Evolutionary conservation across 2,888 invertebrate genomes (phyloP).

Genomic region (Odontomyia ornata): DNA sequence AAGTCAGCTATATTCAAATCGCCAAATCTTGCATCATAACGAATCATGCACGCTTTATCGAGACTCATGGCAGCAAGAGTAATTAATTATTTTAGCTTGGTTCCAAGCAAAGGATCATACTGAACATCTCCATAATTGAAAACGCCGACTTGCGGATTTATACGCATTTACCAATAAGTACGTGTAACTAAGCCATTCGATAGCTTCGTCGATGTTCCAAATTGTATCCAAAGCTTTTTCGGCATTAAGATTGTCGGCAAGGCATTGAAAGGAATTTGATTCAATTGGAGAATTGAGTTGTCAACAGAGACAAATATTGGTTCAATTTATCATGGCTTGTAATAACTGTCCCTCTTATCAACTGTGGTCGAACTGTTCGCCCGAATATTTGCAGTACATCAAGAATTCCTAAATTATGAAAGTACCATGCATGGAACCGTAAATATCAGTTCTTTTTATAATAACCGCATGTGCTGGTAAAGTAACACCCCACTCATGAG

Average conservation of each 20-base stretch:
- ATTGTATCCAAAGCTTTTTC: conserved; percentile 98
- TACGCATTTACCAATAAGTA: conserved; percentile 92
- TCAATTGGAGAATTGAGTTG: conserved; percentile 98
- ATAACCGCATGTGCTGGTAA: conserved; percentile 98
- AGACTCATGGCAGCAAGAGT: conserved; percentile 82
- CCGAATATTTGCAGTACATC: conserved; percentile 99
- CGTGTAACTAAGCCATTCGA: conserved; percentile 97
- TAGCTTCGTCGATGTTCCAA: conserved; percentile 93
- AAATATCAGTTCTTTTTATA: conserved; percentile 82
- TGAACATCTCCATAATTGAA: conserved; percentile 70
- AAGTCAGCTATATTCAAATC: conserved; percentile 83
- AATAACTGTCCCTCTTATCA: conserved; percentile 94
- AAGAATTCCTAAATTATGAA: conserved; percentile 96
- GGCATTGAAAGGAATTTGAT: conserved; percentile 89
- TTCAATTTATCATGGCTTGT: conserved; percentile 91
- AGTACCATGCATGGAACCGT: conserved; percentile 92
- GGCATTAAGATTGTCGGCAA: conserved; percentile 97
- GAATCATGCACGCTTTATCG: conserved; percentile 93
- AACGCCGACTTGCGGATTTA: conserved; percentile 84
- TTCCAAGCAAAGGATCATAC: conserved; percentile 82
- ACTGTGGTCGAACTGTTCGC: conserved; percentile 97
- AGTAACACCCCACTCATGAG: conserved; percentile 99
- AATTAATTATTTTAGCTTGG: conserved; percentile 80
- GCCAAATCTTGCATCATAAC: conserved; percentile 86
- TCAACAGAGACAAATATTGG: conserved; percentile 92